Evolutionary conservation across 2,888 invertebrate genomes (phyloP), one percentile per base, ranked within the genome.

Genomic region (Celastrina argiolus): DNA sequence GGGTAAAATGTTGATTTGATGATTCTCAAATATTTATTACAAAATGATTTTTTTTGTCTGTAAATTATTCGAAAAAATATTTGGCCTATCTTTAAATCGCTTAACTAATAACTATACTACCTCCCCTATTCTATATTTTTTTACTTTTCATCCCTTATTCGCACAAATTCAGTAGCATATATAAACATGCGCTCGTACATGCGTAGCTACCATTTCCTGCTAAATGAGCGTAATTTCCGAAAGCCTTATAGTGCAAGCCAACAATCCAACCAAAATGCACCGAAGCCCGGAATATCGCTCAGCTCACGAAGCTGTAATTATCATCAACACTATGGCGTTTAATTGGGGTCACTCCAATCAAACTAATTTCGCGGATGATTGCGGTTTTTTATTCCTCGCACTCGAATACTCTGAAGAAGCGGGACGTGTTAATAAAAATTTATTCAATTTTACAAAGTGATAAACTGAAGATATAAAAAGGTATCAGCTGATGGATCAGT

Each of bases 321-420:
- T 51, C 18, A 51, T 51, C 51, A 26, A 22, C 18, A 51, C 26
- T 26, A 10, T 45, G 18, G 14, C 12, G 12, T 51, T 51, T 26
- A 51, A 51, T 51, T 22, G 51, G 51, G 51, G 51, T 51, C 51
- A 51, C 51, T 51, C 22, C 51, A 51, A 51, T 51, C 51, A 51
- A 26, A 5, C 51, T 22, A 26, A 51, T 51, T 51, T 51, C 51
- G 12, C 51, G 10, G 51, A 6, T 18, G 45, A 8, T 22, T 51
- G 1, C 22, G 51, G 12, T 51, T 51, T 22, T 51, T 51, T 16
- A 5, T 51, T 4, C 22, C 3, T 51, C 6, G 2, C 2, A 51
- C 22, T 4, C 51, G 1, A 12, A 36, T 36, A 36, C 12, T 12
- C 36, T 10, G 36, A 36, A 51, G 7, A 10, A 4, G 8, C 45